Base-by-base conservation (phyloP, 1,140 invertebrate genomes). In the Aricia agestis region DNA sequence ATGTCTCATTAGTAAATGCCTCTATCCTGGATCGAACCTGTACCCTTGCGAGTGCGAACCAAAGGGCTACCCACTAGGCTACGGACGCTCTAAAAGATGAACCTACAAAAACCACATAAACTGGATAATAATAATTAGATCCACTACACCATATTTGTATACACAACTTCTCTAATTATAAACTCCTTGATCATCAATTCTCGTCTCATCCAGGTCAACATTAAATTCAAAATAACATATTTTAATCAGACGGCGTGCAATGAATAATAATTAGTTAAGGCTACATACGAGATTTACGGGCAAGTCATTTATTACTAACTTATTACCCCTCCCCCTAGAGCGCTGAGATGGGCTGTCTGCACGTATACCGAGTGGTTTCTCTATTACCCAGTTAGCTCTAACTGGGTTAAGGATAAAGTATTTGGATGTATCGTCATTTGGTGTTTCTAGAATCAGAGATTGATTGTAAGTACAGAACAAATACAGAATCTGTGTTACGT, bases 291-390 rank as follows among this genome's bases (percentile, higher is more conserved):
- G 76, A 77, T 77, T 36, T 63, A 72, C 72, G 76, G 72, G 72
- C 74, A 59, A 83, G 77, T 83, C 82, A 81, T 85, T 83, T 80
- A 72, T 85, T 82, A 78, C 72, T 58, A 71, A 73, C 79, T 85
- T 82, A 85, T 82, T 81, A 81, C 70, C 10, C 59, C 59, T 2
- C 59, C 59, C 59, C 59, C 19, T 59, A 6, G 59, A 18, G 59
- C 58, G 61, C 66, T 61, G 18, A 69, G 57, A 63, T 69, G 59
- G 68, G 57, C 31, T 59, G 68, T 59, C 58, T 61, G 68, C 0
- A 25, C 18, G 11, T 19, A 7, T 63, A 63, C 45, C 25, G 52
- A 58, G 57, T 63, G 59, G 68, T 31, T 31, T 57, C 31, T 18
- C 68, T 69, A 63, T 19, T 63, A 63, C 59, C 59, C 19, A 63